Evolutionary conservation across 2,113 vertebrate genomes (phyloP).

Genomic region (Motacilla alba): DNA sequence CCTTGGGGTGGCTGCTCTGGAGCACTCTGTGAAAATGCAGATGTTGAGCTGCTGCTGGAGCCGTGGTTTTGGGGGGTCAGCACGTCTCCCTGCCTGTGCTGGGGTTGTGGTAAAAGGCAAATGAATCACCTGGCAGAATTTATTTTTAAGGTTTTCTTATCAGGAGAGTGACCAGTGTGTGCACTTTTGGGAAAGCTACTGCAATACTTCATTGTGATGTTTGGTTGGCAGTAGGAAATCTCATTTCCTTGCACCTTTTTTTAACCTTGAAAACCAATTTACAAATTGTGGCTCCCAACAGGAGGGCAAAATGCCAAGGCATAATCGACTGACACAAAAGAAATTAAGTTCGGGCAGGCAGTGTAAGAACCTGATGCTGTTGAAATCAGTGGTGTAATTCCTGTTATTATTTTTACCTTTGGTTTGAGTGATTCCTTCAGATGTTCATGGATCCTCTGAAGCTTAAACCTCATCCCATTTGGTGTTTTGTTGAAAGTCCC

Average conservation of each 20-base stretch:
- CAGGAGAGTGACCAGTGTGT: not conserved
- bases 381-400: not conserved
- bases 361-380: not conserved
- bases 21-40: not conserved
- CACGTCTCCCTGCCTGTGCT: not conserved
- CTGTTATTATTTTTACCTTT: not conserved
- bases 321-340: not conserved
- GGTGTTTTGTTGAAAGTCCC: not conserved
- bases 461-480: not conserved
- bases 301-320: slow-evolving; percentile 3
- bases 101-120: not conserved
- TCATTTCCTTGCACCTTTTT: not conserved
- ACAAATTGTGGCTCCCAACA: not conserved
- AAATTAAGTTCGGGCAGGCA: not conserved
- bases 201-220: not conserved
- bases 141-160: not conserved
- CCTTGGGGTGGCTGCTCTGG: not conserved
- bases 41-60: not conserved
- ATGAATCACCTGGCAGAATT: not conserved
- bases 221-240: not conserved
- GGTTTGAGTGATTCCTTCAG: not conserved
- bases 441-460: not conserved
- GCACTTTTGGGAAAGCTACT: not conserved
- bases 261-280: slow-evolving; percentile 21
- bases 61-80: accelerated